Conservation (phyloP, 2,888 invertebrate genomes). For the Anarsia innoxiella region DNA sequence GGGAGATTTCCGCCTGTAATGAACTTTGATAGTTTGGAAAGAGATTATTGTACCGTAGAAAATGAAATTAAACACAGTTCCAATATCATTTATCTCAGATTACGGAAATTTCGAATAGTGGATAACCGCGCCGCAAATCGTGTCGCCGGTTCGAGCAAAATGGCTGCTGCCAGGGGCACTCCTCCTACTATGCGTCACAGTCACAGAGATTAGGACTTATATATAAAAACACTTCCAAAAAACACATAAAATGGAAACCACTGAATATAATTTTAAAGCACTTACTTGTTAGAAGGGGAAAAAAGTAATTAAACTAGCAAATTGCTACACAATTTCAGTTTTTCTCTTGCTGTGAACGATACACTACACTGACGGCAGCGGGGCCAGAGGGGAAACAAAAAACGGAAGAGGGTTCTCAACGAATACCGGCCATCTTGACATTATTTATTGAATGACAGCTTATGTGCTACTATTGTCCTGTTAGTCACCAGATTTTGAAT, state of each 20-base stretch:
- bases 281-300: conserved; percentile 75
- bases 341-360: conserved; percentile 74
- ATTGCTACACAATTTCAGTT: conserved; percentile 71
- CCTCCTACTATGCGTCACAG: conserved; percentile 77
- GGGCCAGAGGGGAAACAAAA: conserved; percentile 73
- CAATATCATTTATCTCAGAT: conserved; percentile 18
- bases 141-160: conserved; percentile 74
- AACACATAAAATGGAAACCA: conserved; percentile 46
- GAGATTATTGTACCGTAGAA: conserved; percentile 17
- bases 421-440: conserved; percentile 52
- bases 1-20: conserved; percentile 18
- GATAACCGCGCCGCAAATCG: conserved; percentile 66
- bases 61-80: conserved; percentile 13
- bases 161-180: conserved; percentile 76
- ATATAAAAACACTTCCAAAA: conserved; percentile 36
- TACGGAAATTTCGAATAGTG: conserved; percentile 39
- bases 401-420: conserved; percentile 74
- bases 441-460: conserved; percentile 15
- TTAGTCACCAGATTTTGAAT: too few species aligned
- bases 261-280: conserved; percentile 49
- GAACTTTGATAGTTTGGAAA: conserved; percentile 14
- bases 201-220: conserved; percentile 47
- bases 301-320: conserved; percentile 72
- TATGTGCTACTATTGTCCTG: too few species aligned
- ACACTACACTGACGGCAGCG: conserved; percentile 73